Conservation (phyloP, 2,888 invertebrate species). For the Saturnia pavonia region DNA sequence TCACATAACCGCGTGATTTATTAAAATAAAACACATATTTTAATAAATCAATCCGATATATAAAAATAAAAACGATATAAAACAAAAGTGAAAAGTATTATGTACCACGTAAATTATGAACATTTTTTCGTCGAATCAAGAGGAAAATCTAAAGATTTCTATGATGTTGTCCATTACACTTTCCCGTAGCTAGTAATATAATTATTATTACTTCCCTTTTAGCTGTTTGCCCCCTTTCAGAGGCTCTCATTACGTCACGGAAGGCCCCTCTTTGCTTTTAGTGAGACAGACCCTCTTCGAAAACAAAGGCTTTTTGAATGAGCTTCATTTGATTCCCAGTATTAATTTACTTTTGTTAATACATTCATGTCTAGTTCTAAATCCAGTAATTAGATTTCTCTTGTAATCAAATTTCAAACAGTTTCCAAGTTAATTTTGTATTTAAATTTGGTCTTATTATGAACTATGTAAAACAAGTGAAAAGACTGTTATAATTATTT, state of each 20-base stretch:
- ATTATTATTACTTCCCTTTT: conserved; percentile 15
- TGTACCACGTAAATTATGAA: not conserved
- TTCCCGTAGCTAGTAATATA: conserved; percentile 12
- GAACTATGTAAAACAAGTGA: not conserved
- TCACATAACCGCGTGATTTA: no score
- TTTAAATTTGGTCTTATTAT: not conserved
- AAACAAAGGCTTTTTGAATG: conserved; percentile 8
- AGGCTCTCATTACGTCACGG: conserved; percentile 14
- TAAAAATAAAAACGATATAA: not conserved
- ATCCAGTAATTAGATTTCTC: not conserved
- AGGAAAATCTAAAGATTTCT: not conserved
- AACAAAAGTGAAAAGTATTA: not conserved
- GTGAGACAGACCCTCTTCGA: conserved; percentile 8
- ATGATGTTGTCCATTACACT: conserved; percentile 4
- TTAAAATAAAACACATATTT: no score
- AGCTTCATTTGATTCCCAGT: conserved; percentile 12
- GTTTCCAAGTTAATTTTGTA: not conserved
- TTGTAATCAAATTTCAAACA: not conserved
- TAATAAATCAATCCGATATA: no score
- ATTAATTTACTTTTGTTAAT: conserved; percentile 10
- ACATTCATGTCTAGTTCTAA: not conserved
- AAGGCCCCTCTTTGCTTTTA: conserved; percentile 13
- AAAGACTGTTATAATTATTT: not conserved
- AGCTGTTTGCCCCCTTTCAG: conserved; percentile 15
- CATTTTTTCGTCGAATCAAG: not conserved